Percentiles rank a stretch among this genome's conserved stretches.
Conservation (phyloP, 1,140 invertebrate species). For the Ceratosolen solmsi region DNA sequence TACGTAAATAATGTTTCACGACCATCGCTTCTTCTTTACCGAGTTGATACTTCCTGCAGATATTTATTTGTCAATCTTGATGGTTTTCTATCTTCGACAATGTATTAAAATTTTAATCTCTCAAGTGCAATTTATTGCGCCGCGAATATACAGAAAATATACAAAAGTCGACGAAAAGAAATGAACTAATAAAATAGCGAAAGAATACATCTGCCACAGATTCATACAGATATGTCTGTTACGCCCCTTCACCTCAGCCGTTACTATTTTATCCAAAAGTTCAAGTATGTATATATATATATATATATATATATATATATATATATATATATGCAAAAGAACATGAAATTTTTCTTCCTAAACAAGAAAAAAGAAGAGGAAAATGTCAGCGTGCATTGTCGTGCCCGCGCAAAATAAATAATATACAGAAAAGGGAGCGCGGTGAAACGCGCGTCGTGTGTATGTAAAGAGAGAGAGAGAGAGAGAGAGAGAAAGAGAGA, state of each 20-base stretch:
- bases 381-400: not conserved
- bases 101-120: too few species aligned
- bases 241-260: not conserved
- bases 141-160: too few species aligned
- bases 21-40: too few species aligned
- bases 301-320: too few species aligned
- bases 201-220: not conserved
- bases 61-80: too few species aligned
- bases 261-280: not conserved
- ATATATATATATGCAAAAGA: too few species aligned
- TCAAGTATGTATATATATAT: not conserved
- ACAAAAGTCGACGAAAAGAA: not conserved
- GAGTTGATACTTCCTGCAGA: too few species aligned
- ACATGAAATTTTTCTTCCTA: not conserved
- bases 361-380: not conserved
- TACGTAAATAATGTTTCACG: too few species aligned
- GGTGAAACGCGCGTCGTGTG: not conserved
- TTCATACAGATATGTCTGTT: slow-evolving; percentile 14
- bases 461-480: too few species aligned
- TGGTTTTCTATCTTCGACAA: too few species aligned
- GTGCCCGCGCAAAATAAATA: not conserved
- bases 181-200: not conserved
- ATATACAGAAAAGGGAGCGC: not conserved
- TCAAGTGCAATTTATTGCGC: too few species aligned
- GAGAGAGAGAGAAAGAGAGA: too few species aligned